Conservation (phyloP, 2,113 vertebrate genomes). For the Malurus elegans region DNA sequence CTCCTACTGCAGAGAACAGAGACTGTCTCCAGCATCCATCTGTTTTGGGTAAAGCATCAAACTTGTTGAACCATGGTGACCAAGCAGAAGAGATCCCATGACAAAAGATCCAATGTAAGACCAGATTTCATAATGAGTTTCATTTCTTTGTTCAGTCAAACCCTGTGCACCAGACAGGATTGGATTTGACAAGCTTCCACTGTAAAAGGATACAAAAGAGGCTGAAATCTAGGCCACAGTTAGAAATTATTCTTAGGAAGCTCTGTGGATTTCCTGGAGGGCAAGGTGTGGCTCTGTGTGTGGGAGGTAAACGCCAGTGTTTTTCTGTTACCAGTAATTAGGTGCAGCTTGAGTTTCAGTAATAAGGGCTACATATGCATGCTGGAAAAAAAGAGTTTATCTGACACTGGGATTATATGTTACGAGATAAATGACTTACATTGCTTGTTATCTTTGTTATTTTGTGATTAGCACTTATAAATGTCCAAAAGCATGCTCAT, state of each 20-base stretch:
- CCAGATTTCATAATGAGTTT: neutral
- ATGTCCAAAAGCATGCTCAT: neutral
- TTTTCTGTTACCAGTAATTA: slow-evolving; percentile 60
- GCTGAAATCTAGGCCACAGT: slow-evolving; percentile 38
- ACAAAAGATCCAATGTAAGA: neutral
- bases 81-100: neutral
- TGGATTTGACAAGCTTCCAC: neutral
- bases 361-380: slow-evolving; percentile 29
- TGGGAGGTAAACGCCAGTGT: slow-evolving; percentile 9
- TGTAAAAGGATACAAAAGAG: neutral
- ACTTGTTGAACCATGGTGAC: neutral
- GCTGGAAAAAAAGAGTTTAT: neutral
- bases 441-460: neutral
- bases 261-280: slow-evolving; percentile 40
- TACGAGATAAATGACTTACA: neutral
- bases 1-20: neutral
- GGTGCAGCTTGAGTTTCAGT: slow-evolving; percentile 32
- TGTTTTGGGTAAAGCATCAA: neutral
- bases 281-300: slow-evolving; percentile 17
- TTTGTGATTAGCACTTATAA: slow-evolving; percentile 33
- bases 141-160: neutral
- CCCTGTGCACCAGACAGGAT: neutral
- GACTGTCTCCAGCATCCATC: neutral
- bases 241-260: slow-evolving; percentile 45
- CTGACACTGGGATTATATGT: neutral